Base-by-base conservation (phyloP, 2,888 invertebrate species). In the Acrobasis suavella region DNA sequence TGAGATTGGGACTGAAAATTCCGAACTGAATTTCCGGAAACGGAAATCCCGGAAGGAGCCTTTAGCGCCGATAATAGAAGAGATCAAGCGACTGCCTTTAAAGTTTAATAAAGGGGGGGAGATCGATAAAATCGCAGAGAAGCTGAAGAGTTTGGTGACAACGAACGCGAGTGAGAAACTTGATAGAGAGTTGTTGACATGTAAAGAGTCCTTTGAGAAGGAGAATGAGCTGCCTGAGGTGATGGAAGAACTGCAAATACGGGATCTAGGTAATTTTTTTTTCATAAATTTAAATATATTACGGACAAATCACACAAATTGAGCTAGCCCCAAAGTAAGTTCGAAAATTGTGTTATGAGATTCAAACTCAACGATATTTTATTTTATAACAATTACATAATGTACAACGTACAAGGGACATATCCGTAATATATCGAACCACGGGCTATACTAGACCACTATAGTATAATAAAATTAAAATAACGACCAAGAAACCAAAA, bases 41-140 rank as follows among this genome's bases (percentile, higher is more conserved):
- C 75, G 75, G 63, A 85, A 78, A 61, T 59, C 64, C 16, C 71
- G 71, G 62, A 85, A 78, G 65, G 86, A 85, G 67, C 85, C 89
- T 0, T 70, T 90, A 65, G 89, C 86, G 56, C 91, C 91, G n/a
- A 87, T 91, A 32, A 83, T 91, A 42, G 87, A 89, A 68, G 89
- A 90, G 70, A 85, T 91, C 46, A 87, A 83, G 67, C 85, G 87
- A 16, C 87, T 89, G 50, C 82, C 85, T 0, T 63, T 86, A 22
- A 89, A 86, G 64, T 65, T 69, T 9, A 71, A 71, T 61, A 85
- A 80, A 72, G 83, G 80, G 42, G 80, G 81, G n/a, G 91, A 89
- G 68, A 92, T 92, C 37, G 87, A 90, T 67, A 91, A 90, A 71
- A 92, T 92, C 38, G 92, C 92, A 0, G 92, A 91, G 71, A 92